Evolutionary conservation across 2,797 vertebrate species (phyloP).

Genomic region (Tenualosa ilisha): DNA sequence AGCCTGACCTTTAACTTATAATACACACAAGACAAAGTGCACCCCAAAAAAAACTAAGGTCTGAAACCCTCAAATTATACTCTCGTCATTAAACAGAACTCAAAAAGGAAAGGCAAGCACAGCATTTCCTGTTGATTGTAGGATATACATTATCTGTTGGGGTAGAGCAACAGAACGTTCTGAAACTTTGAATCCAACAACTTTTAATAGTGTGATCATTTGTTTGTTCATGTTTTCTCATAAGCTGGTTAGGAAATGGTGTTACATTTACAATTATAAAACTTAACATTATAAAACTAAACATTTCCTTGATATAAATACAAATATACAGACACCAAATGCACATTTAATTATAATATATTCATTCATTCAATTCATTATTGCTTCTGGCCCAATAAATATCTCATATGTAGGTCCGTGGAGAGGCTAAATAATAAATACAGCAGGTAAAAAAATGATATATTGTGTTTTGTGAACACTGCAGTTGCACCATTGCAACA

Average conservation of each 20-base stretch:
- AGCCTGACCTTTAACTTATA: too few relatives aligned
- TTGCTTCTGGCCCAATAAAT: not conserved
- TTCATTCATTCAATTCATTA: constrained; percentile 13
- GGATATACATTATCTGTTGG: not conserved
- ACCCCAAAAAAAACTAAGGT: too few relatives aligned
- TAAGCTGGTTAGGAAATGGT: not conserved
- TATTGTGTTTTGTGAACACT: not conserved
- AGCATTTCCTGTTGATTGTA: too few relatives aligned
- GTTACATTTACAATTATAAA: not conserved
- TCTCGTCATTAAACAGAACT: too few relatives aligned
- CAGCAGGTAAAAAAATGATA: not conserved
- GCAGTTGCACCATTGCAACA: not conserved
- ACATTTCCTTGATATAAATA: not conserved
- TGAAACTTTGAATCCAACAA: not conserved
- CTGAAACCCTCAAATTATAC: too few relatives aligned
- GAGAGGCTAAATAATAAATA: constrained; percentile 4
- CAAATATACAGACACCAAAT: not conserved
- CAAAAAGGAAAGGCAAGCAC: too few relatives aligned
- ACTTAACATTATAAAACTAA: not conserved
- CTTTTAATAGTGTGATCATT: not conserved
- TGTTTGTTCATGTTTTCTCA: not conserved
- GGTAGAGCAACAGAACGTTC: not conserved
- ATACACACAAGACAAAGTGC: too few relatives aligned
- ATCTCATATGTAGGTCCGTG: not conserved
- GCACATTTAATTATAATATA: not conserved